Base-by-base conservation (phyloP, 2,113 vertebrate genomes). In the Hippocampus abdominalis region DNA sequence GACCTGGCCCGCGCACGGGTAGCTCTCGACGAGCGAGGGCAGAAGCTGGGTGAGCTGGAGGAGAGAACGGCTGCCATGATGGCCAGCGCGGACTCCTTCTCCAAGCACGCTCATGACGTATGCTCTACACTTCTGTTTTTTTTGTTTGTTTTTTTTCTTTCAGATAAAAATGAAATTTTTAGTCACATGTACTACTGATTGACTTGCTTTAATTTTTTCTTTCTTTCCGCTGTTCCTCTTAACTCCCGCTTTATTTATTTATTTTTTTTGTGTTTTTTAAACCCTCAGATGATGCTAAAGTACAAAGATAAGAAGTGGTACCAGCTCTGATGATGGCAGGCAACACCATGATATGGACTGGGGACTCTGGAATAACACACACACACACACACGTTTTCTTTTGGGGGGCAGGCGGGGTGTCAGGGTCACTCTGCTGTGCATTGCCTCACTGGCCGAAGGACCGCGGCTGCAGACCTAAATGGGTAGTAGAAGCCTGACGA, bases 221-320 rank as follows among this genome's bases (percentile, higher is more conserved):
- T 21, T 10, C 8, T 16, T 16, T 9, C 21, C 4, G 16, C 13
- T 21, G 9, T 23, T 25, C 21, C 3, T 62, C 10, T 16, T 68
- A 15, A 78, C 61, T 15, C 0, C 44, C 15, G 15, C 32, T 73
- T 20, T n/a, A n/a, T n/a, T 27, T 4, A 0, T 4, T 53, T 66
- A 44, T 32, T 32, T 5, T 5, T 46, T 36, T 10, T 42, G 39
- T 44, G 13, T 44, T 44, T 13, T 44, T 36, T 36, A 0, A 36
- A 39, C 32, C 69, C 27, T 66, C 81, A 99, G 97, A 96, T 98
- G 93, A 99, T 98, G 97, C 78, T 96, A 88, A 99, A 99, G 89
- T 98, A 95, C 93, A 99, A 98, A 93, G 97, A 99, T 89, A 99
- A 98, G 89, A 98, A 98, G 90, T 99, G 97, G 97, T 99, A 99